Evolutionary conservation across 2,888 invertebrate genomes (phyloP).

Genomic region (Apotomis capreana): DNA sequence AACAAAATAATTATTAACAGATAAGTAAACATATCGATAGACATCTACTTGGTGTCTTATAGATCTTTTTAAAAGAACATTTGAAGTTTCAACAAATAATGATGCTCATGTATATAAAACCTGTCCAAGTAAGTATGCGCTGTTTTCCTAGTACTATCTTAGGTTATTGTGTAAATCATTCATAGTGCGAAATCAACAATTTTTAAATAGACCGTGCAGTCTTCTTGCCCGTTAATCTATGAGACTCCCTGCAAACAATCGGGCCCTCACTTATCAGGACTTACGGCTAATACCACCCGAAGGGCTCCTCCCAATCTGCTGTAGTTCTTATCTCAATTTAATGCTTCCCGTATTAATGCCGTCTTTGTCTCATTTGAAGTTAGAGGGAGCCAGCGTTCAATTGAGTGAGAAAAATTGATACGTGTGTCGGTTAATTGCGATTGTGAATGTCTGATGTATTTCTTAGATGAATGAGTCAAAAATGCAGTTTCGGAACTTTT

Average conservation of each 20-base stretch:
- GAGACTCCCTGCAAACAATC: conserved; percentile 64
- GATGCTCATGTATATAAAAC: too few relatives aligned
- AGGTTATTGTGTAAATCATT: too few relatives aligned
- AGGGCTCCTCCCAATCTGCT: conserved; percentile 81
- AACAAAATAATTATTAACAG: too few relatives aligned
- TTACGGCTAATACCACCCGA: conserved; percentile 79
- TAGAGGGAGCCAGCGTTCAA: conserved; percentile 72
- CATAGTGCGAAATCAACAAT: neutral
- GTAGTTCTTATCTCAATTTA: conserved; percentile 81
- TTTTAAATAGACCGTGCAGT: neutral
- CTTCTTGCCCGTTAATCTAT: conserved; percentile 60
- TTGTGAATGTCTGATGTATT: conserved; percentile 13
- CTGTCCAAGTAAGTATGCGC: too few relatives aligned
- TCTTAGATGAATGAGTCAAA: neutral
- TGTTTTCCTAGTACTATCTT: too few relatives aligned
- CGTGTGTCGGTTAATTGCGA: conserved; percentile 19
- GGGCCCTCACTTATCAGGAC: conserved; percentile 78
- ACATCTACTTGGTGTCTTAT: too few relatives aligned
- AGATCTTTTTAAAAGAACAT: too few relatives aligned
- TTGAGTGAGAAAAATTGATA: conserved; percentile 77
- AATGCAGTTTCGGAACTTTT: neutral
- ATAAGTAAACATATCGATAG: too few relatives aligned
- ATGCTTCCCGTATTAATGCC: conserved; percentile 82
- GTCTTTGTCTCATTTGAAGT: conserved; percentile 81
- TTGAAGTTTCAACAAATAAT: too few relatives aligned